Base-by-base conservation (phyloP, 2,113 vertebrate genomes). In the Emydura subglobosa region DNA sequence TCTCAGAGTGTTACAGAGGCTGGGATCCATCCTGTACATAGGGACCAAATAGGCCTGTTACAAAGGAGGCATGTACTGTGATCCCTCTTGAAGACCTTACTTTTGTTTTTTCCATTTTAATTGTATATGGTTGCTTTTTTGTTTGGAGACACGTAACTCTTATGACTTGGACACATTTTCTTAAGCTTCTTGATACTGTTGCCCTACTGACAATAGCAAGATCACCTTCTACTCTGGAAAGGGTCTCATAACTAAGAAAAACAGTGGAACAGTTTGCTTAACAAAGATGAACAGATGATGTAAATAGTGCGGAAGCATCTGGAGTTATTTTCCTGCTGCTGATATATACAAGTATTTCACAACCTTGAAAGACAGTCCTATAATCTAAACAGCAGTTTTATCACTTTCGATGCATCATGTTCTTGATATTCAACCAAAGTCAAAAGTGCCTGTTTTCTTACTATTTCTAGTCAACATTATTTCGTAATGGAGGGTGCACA, bases 331-430 rank as follows among this genome's bases (percentile, higher is more conserved):
- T 85, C 29, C 55, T 91, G 86, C 81, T 93, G 90, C 44, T 93
- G 83, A 93, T 39, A 3, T 57, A 57, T 16, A 61, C 22, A 91
- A 91, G 47, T 83, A 82, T 97, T 97, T 96, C 88, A 94, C 86
- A 96, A 93, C 27, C 34, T 91, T 85, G 82, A 79, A 94, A 94
- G 34, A 89, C 79, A 34, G 72, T 85, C 9, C 65, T 72, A 19
- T 85, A 90, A 72, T 90, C 78, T 87, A 85, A 97, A 95, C 54
- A 92, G 14, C 83, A 80, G 6, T n/a, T 13, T 88, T 90, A 79
- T 85, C 82, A 82, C 1, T 19, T 39, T 13, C 72, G 68, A 90
- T 93, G 87, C 91, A 94, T 89, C 78, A 86, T 93, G 85, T 79
- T 50, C 44, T 92, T 94, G 54, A 42, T 94, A 79, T 65, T 86